Evolutionary conservation across 2,113 vertebrate genomes (phyloP), one percentile per base, ranked within the genome.

Genomic region (Rhynchopsitta pachyrhyncha): DNA sequence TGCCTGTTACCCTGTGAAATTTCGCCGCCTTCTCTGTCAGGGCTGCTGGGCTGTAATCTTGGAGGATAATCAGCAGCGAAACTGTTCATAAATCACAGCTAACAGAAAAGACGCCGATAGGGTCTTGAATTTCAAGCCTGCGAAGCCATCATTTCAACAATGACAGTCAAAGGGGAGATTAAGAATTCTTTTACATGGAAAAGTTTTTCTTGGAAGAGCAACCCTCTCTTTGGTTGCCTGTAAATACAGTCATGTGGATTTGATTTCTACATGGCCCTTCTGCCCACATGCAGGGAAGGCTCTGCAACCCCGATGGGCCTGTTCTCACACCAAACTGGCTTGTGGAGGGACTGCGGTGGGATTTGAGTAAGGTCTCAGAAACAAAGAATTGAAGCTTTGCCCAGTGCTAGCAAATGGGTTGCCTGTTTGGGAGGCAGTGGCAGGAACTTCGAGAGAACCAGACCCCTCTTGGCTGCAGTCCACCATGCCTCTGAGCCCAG

Each of bases 111-210:
- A 96, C 27, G n/a, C 96, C n/a, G 46, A 92, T 96, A 94, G 94
- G 63, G 83, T 95, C 92, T 96, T 96, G 94, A 93, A 94, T 97
- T 97, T 96, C 96, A 93, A 87, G 95, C 70, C 91, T 86, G 83
- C 2, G 10, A 97, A 96, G 95, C 95, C 95, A 87, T 97, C 95
- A 89, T 97, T 96, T 94, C 91, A 95, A 87, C 95, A 92, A 92
- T 97, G 96, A 94, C 92, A 89, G 95, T 97, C 95, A 85, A 96
- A 96, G 94, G 92, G 84, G 88, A 95, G 93, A 95, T 96, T 93
- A 96, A 92, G 96, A 96, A 97, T 96, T 97, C 96, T 95, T 96
- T 96, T 94, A 96, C 94, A 96, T 87, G 95, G 96, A 96, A 96
- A 96, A 92, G 93, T 95, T 95, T 94, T 97, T 96, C 91, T 97